Conservation (phyloP, 2,888 invertebrate genomes). For the Chrysolina americana region DNA sequence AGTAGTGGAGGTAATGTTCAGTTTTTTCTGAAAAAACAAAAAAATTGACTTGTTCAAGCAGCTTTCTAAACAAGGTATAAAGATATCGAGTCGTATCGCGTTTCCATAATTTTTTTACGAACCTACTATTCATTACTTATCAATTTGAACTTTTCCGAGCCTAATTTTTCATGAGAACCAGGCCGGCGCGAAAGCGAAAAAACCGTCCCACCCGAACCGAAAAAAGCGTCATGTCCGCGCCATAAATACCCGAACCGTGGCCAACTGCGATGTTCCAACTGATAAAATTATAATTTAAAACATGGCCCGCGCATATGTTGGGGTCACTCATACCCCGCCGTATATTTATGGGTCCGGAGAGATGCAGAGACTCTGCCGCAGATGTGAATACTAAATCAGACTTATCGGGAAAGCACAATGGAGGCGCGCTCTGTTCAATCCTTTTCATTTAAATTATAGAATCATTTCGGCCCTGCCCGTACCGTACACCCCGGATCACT, state of each 20-base stretch:
- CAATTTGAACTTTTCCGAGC: neutral
- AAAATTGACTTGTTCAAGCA: too few relatives aligned
- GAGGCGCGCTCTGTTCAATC: slow-evolving; percentile 42
- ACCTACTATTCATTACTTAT: too few relatives aligned
- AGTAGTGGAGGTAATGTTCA: too few relatives aligned
- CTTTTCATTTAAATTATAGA: slow-evolving; percentile 47
- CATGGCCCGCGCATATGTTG: slow-evolving; percentile 53
- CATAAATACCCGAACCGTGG: slow-evolving; percentile 41
- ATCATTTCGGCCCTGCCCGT: slow-evolving; percentile 36
- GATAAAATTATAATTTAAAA: slow-evolving; percentile 57
- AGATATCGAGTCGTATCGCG: too few relatives aligned
- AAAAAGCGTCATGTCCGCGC: slow-evolving; percentile 35
- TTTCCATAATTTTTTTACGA: too few relatives aligned
- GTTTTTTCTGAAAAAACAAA: too few relatives aligned
- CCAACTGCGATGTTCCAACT: slow-evolving; percentile 41
- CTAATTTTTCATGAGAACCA: neutral
- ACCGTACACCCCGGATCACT: slow-evolving; percentile 31
- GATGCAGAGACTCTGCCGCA: slow-evolving; percentile 45
- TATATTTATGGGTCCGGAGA: slow-evolving; percentile 52
- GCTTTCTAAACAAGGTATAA: too few relatives aligned
- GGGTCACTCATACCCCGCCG: slow-evolving; percentile 41
- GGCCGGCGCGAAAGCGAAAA: neutral
- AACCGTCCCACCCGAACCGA: neutral
- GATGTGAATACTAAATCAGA: slow-evolving; percentile 59
- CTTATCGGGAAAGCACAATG: slow-evolving; percentile 51